phyloP scores from a whole-genome alignment of 1,140 invertebrate species.

The Phortica variegata region DNA sequence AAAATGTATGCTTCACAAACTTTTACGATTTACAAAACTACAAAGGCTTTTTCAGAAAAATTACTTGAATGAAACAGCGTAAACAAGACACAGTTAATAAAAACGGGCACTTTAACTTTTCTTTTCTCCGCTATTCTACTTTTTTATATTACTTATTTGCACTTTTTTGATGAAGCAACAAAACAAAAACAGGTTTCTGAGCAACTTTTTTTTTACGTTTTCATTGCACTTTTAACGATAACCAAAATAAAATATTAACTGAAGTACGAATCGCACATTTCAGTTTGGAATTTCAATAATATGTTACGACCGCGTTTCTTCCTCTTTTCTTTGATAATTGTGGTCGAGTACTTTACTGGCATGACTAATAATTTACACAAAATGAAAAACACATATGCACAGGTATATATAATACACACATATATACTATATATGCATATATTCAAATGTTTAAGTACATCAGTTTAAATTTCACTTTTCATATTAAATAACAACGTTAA shows the following conservation, averaged over 20 bases:
- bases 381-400: no score
- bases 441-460: constrained; percentile 7
- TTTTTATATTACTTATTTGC: neutral
- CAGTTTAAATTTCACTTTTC: constrained; percentile 28
- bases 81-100: neutral
- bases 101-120: neutral
- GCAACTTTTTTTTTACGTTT: constrained; percentile 13
- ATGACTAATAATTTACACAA: constrained; percentile 5
- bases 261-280: constrained; percentile 13
- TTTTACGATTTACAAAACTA: constrained; percentile 2
- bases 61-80: constrained; percentile 15
- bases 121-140: neutral
- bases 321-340: constrained; percentile 16
- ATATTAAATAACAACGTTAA: constrained; percentile 12
- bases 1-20: constrained; percentile 1
- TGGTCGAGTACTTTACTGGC: constrained; percentile 8
- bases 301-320: constrained; percentile 21
- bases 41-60: neutral
- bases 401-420: no score
- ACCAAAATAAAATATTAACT: neutral
- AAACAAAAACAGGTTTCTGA: constrained; percentile 29
- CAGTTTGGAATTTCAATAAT: constrained; percentile 23
- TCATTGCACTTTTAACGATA: neutral
- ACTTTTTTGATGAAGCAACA: constrained; percentile 17
- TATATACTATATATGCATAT: constrained; percentile 1